phyloP scores from a whole-genome alignment of 2,888 invertebrate species.

The Parnassius apollo region DNA sequence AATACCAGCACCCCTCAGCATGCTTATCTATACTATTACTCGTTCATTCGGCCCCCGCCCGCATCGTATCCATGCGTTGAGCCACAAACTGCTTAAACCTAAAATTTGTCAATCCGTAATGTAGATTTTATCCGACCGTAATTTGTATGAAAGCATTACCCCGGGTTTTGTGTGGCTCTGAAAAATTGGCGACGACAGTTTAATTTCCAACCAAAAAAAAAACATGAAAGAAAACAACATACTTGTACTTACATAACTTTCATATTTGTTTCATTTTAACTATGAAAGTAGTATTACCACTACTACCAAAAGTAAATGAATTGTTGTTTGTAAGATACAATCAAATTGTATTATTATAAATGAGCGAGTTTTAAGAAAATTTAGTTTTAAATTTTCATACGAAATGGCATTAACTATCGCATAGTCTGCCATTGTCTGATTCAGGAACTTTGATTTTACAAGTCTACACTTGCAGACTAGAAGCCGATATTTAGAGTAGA shows the following conservation, averaged over 20 bases:
- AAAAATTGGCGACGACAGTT: slow-evolving; percentile 11
- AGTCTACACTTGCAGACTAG: slow-evolving; percentile 9
- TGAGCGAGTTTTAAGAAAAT: too few relatives aligned
- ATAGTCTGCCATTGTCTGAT: slow-evolving; percentile 15
- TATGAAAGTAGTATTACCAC: too few relatives aligned
- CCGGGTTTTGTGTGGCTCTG: slow-evolving; percentile 27
- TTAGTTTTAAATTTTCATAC: not conserved
- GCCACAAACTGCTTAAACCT: slow-evolving; percentile 41
- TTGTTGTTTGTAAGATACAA: too few relatives aligned
- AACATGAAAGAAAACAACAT: not conserved
- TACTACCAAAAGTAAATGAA: too few relatives aligned
- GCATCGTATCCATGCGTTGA: slow-evolving; percentile 41
- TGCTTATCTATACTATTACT: slow-evolving; percentile 47
- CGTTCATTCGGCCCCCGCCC: slow-evolving; percentile 43
- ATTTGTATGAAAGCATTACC: slow-evolving; percentile 34
- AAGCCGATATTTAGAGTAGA: slow-evolving; percentile 6
- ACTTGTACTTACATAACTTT: too few relatives aligned
- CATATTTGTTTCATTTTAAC: too few relatives aligned
- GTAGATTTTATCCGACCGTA: slow-evolving; percentile 39
- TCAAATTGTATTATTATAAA: too few relatives aligned
- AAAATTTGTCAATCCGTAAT: slow-evolving; percentile 47
- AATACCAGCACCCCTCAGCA: slow-evolving; percentile 28
- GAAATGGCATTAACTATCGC: slow-evolving; percentile 2
- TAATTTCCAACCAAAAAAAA: slow-evolving; percentile 17
- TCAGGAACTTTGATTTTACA: slow-evolving; percentile 12